Conservation (phyloP, 2,113 vertebrate species). For the Monarcha castaneiventris region DNA sequence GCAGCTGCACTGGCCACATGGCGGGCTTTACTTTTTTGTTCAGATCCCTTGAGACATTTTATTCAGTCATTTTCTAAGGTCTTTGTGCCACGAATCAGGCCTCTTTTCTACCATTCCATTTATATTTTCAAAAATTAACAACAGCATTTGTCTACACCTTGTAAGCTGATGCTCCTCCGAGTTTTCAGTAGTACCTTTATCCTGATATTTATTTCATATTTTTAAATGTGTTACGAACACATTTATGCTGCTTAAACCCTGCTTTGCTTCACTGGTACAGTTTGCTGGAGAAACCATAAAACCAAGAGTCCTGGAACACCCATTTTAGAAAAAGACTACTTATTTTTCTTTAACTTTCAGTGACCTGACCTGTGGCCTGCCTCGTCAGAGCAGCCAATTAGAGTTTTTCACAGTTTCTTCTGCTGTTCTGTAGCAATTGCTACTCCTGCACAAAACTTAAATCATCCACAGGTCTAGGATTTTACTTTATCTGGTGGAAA, state of each 20-base stretch:
- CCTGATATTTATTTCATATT: neutral
- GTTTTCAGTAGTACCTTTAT: neutral
- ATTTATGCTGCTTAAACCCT: neutral
- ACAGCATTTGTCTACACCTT: neutral
- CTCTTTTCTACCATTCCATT: neutral
- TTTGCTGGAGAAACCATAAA: neutral
- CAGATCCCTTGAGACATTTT: neutral
- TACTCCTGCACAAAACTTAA: neutral
- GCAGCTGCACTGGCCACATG: fast-evolving
- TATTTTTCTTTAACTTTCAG: neutral
- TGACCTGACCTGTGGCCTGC: neutral
- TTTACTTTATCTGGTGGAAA: neutral
- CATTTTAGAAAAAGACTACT: neutral
- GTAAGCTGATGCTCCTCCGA: neutral
- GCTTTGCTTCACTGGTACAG: neutral
- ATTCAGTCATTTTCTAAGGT: neutral
- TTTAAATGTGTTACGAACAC: neutral
- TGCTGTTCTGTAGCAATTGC: neutral
- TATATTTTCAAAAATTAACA: neutral
- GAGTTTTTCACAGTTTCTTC: neutral
- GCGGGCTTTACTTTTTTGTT: neutral
- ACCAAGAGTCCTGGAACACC: fast-evolving
- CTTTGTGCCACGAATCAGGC: neutral
- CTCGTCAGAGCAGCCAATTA: neutral
- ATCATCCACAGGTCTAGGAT: neutral